A percentile compares a stretch with the other conserved stretches of the same genome.
These are phyloP conservation scores for Eucera pruinosa DNA, from an alignment of 2,888 invertebrate species.

Conservation along the genomic window DNA sequence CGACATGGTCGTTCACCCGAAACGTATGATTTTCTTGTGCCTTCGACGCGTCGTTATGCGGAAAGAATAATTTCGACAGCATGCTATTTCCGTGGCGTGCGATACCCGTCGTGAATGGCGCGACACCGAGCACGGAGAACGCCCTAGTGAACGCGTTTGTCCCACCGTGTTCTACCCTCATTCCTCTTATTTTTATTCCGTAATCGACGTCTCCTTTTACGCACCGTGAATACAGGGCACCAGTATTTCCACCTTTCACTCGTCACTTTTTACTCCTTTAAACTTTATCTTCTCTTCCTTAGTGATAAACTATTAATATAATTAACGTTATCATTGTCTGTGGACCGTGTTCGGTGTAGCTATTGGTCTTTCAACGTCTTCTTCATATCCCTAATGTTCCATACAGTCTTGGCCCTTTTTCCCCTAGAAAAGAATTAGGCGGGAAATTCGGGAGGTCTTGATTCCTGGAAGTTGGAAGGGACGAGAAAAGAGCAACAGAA, in stretches of 20 bases:
- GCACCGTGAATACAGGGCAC: slow-evolving; percentile 3
- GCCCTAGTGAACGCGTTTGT: slow-evolving; percentile 55
- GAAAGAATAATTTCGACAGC: slow-evolving; percentile 29
- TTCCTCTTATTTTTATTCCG: slow-evolving; percentile 33
- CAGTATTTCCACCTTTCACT: slow-evolving; percentile 1
- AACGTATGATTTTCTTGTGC: slow-evolving; percentile 68
- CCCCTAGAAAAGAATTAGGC: slow-evolving; percentile 42
- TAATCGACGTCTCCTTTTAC: slow-evolving; percentile 46
- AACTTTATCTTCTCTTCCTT: neutral
- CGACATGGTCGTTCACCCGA: slow-evolving; percentile 69
- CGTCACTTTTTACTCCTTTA: neutral
- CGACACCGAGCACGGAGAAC: neutral
- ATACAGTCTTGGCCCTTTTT: slow-evolving; percentile 3
- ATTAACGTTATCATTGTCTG: slow-evolving; percentile 28
- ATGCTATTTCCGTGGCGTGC: slow-evolving; percentile 24
- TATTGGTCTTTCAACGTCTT: slow-evolving; percentile 11
- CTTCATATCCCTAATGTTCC: neutral
- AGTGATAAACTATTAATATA: no score
- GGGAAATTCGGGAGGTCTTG: slow-evolving; percentile 59
- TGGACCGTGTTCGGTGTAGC: no score
- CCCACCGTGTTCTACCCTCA: slow-evolving; percentile 19
- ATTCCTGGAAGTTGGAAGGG: slow-evolving; percentile 44
- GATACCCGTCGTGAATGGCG: slow-evolving; percentile 26
- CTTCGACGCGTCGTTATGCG: slow-evolving; percentile 51
- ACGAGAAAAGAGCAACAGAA: slow-evolving; percentile 48